A percentile compares a stretch with the other conserved stretches of the same genome.
Evolutionary conservation across 1,140 invertebrate species (phyloP).

Genomic region (Drosophila bocki): DNA sequence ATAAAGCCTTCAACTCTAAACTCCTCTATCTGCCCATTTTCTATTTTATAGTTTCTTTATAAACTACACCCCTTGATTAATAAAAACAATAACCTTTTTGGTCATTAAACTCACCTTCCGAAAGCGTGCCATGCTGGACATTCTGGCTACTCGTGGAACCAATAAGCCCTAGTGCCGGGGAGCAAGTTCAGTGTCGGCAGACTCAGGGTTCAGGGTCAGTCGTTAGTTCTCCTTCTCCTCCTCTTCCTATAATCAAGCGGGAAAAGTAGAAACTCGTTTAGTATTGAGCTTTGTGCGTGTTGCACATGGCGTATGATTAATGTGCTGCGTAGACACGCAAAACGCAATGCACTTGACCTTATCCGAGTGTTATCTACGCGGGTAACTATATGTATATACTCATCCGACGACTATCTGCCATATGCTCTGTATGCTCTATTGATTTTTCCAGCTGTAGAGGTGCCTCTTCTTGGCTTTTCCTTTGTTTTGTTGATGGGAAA

Average conservation of each 20-base stretch:
- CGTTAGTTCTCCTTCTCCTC: constrained; percentile 20
- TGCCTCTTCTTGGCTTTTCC: constrained; percentile 14
- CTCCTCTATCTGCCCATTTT: background rate
- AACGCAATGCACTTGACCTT: constrained; percentile 38
- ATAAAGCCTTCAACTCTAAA: background rate
- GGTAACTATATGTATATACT: background rate
- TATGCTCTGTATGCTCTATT: constrained; percentile 65
- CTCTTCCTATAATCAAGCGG: constrained; percentile 53
- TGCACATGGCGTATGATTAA: constrained; percentile 76
- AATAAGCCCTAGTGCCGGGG: constrained; percentile 3
- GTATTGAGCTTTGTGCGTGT: constrained; percentile 44
- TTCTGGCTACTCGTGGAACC: constrained; percentile 10
- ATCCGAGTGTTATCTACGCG: constrained; percentile 30
- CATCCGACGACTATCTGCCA: constrained; percentile 20
- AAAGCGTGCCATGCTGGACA: constrained; percentile 70
- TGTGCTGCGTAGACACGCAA: constrained; percentile 32
- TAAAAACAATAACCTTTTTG: background rate
- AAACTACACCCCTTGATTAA: background rate
- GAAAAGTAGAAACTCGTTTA: constrained; percentile 25
- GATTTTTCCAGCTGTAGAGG: constrained; percentile 62
- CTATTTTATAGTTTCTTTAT: no score
- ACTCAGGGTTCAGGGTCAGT: constrained; percentile 75
- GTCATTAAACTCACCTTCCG: constrained; percentile 58
- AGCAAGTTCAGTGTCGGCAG: constrained; percentile 63
- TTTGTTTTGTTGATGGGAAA: constrained; percentile 3